These are phyloP conservation scores for Sebastes baramenuke DNA, from an alignment of 2,797 vertebrate species.

Conservation along the genomic window DNA sequence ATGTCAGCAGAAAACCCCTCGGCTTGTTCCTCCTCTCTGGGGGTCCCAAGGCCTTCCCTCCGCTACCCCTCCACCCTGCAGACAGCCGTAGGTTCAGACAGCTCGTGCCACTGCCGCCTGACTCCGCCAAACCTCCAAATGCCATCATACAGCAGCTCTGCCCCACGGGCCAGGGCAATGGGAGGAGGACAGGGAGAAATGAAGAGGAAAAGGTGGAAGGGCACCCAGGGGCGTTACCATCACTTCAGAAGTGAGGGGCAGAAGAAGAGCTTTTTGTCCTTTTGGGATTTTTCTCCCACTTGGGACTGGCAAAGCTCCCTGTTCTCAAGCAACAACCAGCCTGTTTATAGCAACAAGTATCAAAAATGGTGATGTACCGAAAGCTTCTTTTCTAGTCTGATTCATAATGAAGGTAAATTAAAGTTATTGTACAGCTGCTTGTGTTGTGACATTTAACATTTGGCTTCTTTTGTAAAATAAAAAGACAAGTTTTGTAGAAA, in stretches of 20 bases:
- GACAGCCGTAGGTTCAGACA: conserved; percentile 56
- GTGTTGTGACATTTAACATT: background rate
- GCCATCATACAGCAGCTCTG: conserved; percentile 32
- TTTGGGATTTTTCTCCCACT: background rate
- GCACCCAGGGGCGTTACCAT: background rate
- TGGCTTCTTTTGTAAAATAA: background rate
- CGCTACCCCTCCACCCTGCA: conserved; percentile 16
- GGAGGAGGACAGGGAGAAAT: conserved; percentile 12
- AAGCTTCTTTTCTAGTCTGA: background rate
- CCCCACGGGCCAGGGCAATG: conserved; percentile 53
- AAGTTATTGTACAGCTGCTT: background rate
- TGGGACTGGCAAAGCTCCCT: background rate
- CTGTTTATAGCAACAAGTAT: background rate
- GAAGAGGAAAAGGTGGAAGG: conserved; percentile 16
- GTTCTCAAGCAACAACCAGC: background rate
- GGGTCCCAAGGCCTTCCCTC: conserved; percentile 53
- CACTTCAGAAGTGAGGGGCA: background rate
- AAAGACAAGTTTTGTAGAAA: background rate
- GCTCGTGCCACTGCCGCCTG: conserved; percentile 26
- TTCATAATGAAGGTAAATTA: background rate
- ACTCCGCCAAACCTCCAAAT: conserved; percentile 46
- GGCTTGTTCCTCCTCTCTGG: conserved; percentile 51
- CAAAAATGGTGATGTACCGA: background rate
- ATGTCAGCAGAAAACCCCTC: conserved; percentile 71
- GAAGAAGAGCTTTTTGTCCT: background rate